phyloP scores from a whole-genome alignment of 2,888 invertebrate genomes.

The Trisateles emortualis region DNA sequence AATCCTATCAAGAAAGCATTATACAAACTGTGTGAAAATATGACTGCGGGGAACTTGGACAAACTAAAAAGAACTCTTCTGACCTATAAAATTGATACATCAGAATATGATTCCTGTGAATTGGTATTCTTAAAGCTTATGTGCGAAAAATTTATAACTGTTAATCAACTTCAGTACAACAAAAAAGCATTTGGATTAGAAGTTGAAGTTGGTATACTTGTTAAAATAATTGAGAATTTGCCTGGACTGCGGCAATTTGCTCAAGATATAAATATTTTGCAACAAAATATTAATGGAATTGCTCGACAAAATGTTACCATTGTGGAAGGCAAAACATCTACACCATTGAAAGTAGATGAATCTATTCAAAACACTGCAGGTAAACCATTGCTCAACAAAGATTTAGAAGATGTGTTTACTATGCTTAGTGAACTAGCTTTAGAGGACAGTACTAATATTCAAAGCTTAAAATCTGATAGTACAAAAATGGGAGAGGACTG shows the following conservation, averaged over 20 bases:
- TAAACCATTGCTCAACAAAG: constrained; percentile 34
- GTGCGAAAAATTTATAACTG: constrained; percentile 69
- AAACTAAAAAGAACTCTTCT: constrained; percentile 68
- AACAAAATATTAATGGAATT: constrained; percentile 54
- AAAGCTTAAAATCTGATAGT: constrained; percentile 65
- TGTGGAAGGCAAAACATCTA: constrained; percentile 38
- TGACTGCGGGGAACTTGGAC: constrained; percentile 59
- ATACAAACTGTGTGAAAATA: constrained; percentile 75
- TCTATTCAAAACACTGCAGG: constrained; percentile 21
- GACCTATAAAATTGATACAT: constrained; percentile 65
- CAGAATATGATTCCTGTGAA: constrained; percentile 71
- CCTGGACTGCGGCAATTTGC: constrained; percentile 59
- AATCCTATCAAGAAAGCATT: constrained; percentile 73
- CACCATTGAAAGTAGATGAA: constrained; percentile 36
- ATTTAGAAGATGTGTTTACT: constrained; percentile 59
- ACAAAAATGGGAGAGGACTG: constrained; percentile 49
- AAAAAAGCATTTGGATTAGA: constrained; percentile 44
- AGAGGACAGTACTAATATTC: constrained; percentile 42
- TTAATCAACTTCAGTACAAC: constrained; percentile 49
- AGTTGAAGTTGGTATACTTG: constrained; percentile 59
- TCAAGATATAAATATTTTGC: constrained; percentile 58
- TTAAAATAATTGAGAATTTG: constrained; percentile 66
- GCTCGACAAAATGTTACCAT: constrained; percentile 17
- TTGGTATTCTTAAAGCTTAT: constrained; percentile 72
- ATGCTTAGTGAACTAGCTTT: constrained; percentile 55